Evolutionary conservation across 1,140 invertebrate species (phyloP).

Genomic region (Thaumatotibia leucotreta): DNA sequence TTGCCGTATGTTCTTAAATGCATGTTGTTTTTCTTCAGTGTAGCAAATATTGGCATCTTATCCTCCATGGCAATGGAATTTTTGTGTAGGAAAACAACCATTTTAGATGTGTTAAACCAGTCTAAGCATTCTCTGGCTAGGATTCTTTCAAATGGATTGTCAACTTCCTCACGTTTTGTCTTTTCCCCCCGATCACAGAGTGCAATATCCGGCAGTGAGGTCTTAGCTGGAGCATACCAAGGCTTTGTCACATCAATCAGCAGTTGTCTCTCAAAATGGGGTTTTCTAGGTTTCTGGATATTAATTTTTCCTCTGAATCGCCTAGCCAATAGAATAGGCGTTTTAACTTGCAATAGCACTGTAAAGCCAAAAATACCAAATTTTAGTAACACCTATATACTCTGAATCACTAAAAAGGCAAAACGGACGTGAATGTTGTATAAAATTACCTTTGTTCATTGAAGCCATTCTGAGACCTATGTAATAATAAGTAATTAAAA

Average conservation of each 20-base stretch:
- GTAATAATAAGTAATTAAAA: neutral
- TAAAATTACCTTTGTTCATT: slow-evolving; percentile 33
- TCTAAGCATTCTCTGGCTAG: slow-evolving; percentile 82
- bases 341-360: slow-evolving; percentile 62
- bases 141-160: slow-evolving; percentile 83
- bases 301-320: slow-evolving; percentile 85
- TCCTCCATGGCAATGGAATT: slow-evolving; percentile 81
- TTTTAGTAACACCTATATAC: neutral
- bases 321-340: slow-evolving; percentile 76
- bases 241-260: slow-evolving; percentile 80
- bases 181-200: slow-evolving; percentile 42
- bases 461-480: slow-evolving; percentile 26
- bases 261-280: slow-evolving; percentile 80
- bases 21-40: slow-evolving; percentile 81
- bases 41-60: slow-evolving; percentile 78
- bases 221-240: slow-evolving; percentile 66
- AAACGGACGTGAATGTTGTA: neutral
- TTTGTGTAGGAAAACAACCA: slow-evolving; percentile 82
- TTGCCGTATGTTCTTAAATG: slow-evolving; percentile 79
- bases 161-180: slow-evolving; percentile 38
- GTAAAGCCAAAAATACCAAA: slow-evolving; percentile 36
- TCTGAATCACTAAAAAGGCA: neutral
- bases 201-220: slow-evolving; percentile 46
- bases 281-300: slow-evolving; percentile 82
- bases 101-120: slow-evolving; percentile 82